These are phyloP conservation scores for Semnornis frantzii DNA, from an alignment of 2,113 vertebrate species.

Conservation along the genomic window DNA sequence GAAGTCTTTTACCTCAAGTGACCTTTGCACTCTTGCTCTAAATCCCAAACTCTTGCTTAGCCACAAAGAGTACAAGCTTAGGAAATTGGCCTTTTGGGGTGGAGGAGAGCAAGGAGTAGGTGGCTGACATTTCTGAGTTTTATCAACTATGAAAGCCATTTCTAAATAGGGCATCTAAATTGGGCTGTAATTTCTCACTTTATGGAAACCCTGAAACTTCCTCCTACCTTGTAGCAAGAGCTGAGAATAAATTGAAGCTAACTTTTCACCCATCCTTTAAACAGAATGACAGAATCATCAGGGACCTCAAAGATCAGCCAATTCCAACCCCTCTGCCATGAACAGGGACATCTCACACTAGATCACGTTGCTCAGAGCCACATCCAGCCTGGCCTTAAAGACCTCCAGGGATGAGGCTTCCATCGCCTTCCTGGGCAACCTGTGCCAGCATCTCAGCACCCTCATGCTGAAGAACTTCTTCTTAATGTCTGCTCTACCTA, in stretches of 20 bases:
- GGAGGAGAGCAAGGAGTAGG: neutral
- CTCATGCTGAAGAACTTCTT: too few relatives aligned
- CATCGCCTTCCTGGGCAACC: too few relatives aligned
- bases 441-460: too few relatives aligned
- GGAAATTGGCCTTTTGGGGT: neutral
- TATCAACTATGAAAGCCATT: neutral
- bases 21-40: neutral
- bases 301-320: too few relatives aligned
- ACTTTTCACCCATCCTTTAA: neutral
- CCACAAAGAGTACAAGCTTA: neutral
- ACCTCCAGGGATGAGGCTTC: too few relatives aligned
- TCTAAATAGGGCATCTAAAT: neutral
- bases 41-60: neutral
- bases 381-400: too few relatives aligned
- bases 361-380: too few relatives aligned
- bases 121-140: neutral
- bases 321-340: too few relatives aligned
- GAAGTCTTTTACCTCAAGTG: neutral
- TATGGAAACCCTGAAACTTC: neutral
- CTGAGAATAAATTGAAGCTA: neutral
- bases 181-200: neutral
- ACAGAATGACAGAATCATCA: too few relatives aligned
- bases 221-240: neutral
- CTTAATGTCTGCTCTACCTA: too few relatives aligned
- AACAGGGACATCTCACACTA: too few relatives aligned